phyloP scores from a whole-genome alignment of 64 coral and sea anemone species.

The Stichodactyla mertensii region DNA sequence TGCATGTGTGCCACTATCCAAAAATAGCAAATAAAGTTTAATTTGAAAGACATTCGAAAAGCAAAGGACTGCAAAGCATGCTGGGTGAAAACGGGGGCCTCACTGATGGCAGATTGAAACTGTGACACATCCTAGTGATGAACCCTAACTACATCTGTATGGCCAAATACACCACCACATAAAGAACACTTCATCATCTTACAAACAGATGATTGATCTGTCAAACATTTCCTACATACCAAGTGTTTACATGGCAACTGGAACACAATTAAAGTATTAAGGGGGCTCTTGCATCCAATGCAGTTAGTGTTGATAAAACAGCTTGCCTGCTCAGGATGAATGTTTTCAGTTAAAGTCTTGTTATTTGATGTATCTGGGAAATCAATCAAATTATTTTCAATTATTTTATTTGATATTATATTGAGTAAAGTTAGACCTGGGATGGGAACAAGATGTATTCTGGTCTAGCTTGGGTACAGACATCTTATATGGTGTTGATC shows the following conservation, averaged over 20 bases:
- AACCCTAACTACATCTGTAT: slow-evolving; percentile 28
- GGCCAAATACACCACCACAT: slow-evolving; percentile 17
- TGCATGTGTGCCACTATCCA: too few relatives aligned
- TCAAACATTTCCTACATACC: slow-evolving; percentile 38
- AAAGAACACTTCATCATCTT: background rate
- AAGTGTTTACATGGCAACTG: slow-evolving; percentile 41
- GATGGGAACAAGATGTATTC: too few relatives aligned
- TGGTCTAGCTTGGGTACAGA: background rate
- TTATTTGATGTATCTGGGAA: background rate
- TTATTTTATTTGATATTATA: too few relatives aligned
- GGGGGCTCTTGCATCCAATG: background rate
- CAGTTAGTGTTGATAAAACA: background rate
- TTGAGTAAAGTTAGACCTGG: too few relatives aligned
- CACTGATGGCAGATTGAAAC: background rate
- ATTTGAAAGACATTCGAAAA: too few relatives aligned
- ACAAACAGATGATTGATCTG: background rate
- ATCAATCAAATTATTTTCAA: too few relatives aligned
- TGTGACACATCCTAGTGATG: background rate
- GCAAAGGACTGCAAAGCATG: too few relatives aligned
- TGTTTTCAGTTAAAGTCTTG: background rate
- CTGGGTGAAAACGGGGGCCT: too few relatives aligned
- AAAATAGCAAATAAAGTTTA: too few relatives aligned
- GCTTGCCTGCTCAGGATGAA: background rate
- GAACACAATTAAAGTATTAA: background rate
- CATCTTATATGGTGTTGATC: too few relatives aligned